Conservation (phyloP, 1,140 invertebrate species). For the Pentalonia nigronervosa region DNA sequence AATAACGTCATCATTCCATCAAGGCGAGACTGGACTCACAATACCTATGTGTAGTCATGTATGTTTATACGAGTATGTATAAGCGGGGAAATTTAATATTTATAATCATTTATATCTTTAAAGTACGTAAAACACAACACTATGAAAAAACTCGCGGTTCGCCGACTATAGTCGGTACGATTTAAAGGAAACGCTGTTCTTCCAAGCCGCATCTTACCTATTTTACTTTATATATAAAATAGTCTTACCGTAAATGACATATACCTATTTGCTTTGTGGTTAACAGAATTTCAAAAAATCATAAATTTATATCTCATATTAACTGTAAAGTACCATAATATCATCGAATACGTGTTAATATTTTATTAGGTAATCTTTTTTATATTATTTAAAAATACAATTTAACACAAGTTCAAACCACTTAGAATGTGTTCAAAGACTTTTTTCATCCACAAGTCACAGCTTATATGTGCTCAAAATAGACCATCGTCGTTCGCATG, state of each 20-base stretch:
- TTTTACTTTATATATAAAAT: background rate
- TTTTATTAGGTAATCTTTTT: no score
- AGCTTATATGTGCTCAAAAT: no score
- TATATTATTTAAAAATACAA: no score
- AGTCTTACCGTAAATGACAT: background rate
- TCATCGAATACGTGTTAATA: background rate
- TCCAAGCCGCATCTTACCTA: background rate
- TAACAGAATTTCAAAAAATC: background rate
- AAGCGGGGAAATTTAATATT: background rate
- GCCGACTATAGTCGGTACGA: background rate
- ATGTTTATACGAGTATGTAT: background rate
- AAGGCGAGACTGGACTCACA: background rate
- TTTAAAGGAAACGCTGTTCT: background rate
- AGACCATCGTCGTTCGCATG: no score
- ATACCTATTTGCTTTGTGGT: no score
- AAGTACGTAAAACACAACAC: background rate
- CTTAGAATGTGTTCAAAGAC: no score
- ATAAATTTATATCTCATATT: background rate
- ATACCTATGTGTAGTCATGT: background rate
- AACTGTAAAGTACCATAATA: background rate
- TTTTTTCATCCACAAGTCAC: no score
- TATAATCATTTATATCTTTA: background rate
- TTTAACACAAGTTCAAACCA: no score
- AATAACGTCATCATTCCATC: background rate
- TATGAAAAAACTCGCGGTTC: background rate